A percentile compares a stretch with the other conserved stretches of the same genome.
Conservation (phyloP, 1,140 invertebrate genomes). For the Steinernema khuongi region DNA sequence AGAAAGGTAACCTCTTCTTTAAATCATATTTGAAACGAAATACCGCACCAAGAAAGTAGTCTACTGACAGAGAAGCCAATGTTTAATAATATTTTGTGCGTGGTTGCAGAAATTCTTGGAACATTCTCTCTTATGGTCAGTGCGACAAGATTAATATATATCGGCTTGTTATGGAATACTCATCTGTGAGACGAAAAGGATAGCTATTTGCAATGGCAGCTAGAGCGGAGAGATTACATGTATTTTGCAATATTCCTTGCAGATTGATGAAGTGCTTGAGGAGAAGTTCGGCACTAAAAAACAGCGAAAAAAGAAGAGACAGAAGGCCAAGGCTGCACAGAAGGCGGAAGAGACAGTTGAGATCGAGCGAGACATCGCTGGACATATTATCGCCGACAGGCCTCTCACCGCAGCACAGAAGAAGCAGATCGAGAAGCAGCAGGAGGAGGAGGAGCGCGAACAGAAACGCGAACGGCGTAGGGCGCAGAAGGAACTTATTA, state of each 20-base stretch:
- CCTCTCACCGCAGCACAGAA: not conserved
- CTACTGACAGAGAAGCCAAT: no score
- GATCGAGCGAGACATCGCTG: not conserved
- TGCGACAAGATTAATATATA: no score
- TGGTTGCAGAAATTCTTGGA: no score
- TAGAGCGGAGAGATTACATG: no score
- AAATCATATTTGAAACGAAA: no score
- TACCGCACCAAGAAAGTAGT: no score
- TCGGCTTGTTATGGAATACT: no score
- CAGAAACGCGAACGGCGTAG: not conserved
- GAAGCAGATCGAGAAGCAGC: constrained; percentile 1
- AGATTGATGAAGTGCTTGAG: not conserved
- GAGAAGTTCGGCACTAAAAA: constrained; percentile 19
- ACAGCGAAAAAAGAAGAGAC: constrained; percentile 21
- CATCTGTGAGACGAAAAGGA: no score
- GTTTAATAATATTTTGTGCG: no score
- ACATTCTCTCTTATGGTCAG: no score
- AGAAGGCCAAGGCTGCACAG: not conserved
- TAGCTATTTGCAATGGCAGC: no score
- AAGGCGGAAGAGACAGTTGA: not conserved
- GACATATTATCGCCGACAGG: not conserved
- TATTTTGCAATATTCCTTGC: not conserved
- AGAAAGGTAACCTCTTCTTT: no score
- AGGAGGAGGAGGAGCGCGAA: not conserved
- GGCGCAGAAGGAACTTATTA: not conserved